A percentile compares a stretch with the other conserved stretches of the same genome.
phyloP scores from a whole-genome alignment of 2,113 vertebrate genomes.

The Campylomormyrus numenius region DNA sequence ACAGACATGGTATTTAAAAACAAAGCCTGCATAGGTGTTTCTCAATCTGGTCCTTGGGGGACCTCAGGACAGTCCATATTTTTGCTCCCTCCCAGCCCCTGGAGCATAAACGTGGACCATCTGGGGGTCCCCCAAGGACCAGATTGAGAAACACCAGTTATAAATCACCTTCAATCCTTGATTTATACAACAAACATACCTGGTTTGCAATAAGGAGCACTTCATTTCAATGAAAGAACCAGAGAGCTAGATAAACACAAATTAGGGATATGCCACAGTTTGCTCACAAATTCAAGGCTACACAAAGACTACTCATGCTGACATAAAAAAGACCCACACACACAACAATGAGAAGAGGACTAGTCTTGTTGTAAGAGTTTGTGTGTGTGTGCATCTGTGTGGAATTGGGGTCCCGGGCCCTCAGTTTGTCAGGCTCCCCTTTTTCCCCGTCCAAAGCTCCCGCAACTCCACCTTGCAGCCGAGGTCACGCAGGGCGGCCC shows the following conservation, averaged over 20 bases:
- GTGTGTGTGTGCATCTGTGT: background rate
- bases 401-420: background rate
- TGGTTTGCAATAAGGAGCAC: background rate
- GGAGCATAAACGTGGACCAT: background rate
- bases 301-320: background rate
- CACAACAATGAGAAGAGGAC: background rate
- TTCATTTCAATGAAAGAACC: background rate
- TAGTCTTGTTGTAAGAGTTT: background rate
- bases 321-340: background rate
- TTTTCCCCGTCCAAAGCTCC: conserved; percentile 92
- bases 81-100: background rate
- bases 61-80: background rate
- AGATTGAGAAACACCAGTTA: background rate
- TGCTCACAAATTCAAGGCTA: background rate
- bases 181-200: background rate
- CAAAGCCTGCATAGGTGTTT: background rate
- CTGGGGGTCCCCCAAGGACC: background rate
- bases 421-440: conserved; percentile 74
- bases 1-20: background rate
- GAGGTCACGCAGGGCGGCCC: conserved; percentile 82
- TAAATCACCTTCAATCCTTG: background rate
- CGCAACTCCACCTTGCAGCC: conserved; percentile 82
- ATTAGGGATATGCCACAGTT: background rate
- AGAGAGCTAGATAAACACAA: background rate
- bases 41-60: background rate